Evolutionary conservation across 2,113 vertebrate genomes (phyloP).

Genomic region (Chrysemys picta): DNA sequence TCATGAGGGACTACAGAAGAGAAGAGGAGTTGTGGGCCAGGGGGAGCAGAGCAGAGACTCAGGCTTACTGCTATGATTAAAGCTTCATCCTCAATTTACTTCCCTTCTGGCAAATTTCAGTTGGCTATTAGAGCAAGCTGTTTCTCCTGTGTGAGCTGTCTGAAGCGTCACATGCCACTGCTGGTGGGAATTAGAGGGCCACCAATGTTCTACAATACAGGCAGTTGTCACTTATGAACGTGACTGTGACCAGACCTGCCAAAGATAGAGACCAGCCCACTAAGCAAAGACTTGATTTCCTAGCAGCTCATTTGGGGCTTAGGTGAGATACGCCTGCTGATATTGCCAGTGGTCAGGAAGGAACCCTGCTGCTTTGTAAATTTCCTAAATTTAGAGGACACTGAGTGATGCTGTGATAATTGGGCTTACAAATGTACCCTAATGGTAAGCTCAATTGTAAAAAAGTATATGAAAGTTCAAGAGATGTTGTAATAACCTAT

Average conservation of each 20-base stretch:
- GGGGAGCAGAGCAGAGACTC: background rate
- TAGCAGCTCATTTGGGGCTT: background rate
- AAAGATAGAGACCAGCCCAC: background rate
- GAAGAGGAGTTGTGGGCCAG: background rate
- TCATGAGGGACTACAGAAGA: background rate
- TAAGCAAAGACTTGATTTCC: background rate
- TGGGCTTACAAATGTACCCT: background rate
- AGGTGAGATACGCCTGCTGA: background rate
- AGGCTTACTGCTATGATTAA: background rate
- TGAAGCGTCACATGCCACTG: background rate
- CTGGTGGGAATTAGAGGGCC: background rate
- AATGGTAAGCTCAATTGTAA: background rate
- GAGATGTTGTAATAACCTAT: background rate
- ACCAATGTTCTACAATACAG: background rate
- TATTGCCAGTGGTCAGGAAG: background rate
- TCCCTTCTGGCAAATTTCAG: background rate
- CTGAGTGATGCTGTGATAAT: accelerated
- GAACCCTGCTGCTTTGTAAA: accelerated
- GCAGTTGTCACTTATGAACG: background rate
- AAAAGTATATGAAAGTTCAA: background rate
- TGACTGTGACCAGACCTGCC: background rate
- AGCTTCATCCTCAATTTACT: background rate
- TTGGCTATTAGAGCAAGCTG: background rate
- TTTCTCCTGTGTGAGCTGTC: background rate
- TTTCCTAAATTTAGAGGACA: background rate